phyloP scores from a whole-genome alignment of 1,140 invertebrate genomes.

The Drosophila lacteicornis region DNA sequence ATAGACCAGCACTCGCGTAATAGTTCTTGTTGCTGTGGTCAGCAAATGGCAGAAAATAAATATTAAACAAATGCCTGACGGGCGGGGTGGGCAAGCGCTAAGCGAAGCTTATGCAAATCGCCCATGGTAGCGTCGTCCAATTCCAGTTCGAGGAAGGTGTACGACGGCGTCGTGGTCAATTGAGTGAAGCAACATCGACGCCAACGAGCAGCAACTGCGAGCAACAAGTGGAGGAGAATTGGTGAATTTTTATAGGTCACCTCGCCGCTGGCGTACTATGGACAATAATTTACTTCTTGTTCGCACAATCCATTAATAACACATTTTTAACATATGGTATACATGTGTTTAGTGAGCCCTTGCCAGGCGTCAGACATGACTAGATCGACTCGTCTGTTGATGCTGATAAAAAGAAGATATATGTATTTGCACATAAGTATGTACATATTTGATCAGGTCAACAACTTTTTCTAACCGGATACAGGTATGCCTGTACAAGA shows the following conservation, averaged over 20 bases:
- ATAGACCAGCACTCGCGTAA: conserved; percentile 49
- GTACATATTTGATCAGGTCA: neutral
- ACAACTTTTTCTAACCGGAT: neutral
- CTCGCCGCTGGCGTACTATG: neutral
- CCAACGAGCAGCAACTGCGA: neutral
- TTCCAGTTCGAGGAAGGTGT: conserved; percentile 51
- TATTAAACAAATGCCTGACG: conserved; percentile 66
- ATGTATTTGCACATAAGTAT: neutral
- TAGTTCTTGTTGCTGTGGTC: conserved; percentile 79
- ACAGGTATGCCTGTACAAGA: no score
- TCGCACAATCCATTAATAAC: neutral
- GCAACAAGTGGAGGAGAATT: conserved; percentile 21
- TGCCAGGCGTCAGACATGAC: neutral
- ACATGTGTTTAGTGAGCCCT: no score
- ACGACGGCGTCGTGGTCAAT: conserved; percentile 31
- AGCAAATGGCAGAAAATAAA: conserved; percentile 80
- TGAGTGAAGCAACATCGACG: conserved; percentile 27
- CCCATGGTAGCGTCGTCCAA: conserved; percentile 3
- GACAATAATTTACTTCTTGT: conserved; percentile 1
- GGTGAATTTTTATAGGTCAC: conserved; percentile 35
- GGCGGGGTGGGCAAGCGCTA: conserved; percentile 9
- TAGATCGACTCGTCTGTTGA: neutral
- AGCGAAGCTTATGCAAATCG: conserved; percentile 56
- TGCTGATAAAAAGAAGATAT: neutral
- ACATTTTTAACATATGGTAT: no score